Evolutionary conservation across 2,113 vertebrate species (phyloP).

Genomic region (Gracilinanus agilis): DNA sequence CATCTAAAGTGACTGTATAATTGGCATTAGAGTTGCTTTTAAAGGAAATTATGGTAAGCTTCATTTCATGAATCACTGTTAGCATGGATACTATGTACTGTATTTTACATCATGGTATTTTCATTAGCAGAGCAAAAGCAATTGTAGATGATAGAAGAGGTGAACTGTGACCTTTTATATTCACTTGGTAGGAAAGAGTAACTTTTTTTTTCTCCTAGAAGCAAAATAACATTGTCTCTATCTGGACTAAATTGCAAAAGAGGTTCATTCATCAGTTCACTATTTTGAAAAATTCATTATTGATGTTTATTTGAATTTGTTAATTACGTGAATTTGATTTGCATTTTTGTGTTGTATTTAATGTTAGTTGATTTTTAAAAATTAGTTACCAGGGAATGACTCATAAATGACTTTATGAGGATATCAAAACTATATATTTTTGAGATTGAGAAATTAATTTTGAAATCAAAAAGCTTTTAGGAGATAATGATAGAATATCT

Average conservation of each 20-base stretch:
- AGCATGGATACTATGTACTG: background rate
- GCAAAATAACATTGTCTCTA: slow-evolving; percentile 30
- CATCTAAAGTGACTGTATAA: slow-evolving; percentile 52
- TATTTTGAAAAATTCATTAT: background rate
- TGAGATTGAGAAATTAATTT: slow-evolving; percentile 75
- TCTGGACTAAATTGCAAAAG: slow-evolving; percentile 42
- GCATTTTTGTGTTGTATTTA: background rate
- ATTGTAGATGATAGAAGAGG: slow-evolving; percentile 22
- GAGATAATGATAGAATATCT: slow-evolving; percentile 60
- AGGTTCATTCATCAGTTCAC: slow-evolving; percentile 29
- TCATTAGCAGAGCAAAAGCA: slow-evolving; percentile 60
- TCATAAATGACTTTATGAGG: slow-evolving; percentile 61
- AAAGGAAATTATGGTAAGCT: slow-evolving; percentile 64
- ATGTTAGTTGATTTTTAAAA: background rate
- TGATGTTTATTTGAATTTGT: slow-evolving; percentile 36
- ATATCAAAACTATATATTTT: slow-evolving; percentile 56
- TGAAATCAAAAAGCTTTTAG: slow-evolving; percentile 10
- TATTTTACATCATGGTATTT: slow-evolving; percentile 51
- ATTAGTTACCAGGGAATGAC: background rate
- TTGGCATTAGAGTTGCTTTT: slow-evolving; percentile 56
- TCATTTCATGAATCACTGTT: slow-evolving; percentile 52
- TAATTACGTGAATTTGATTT: slow-evolving; percentile 60
- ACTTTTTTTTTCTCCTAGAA: slow-evolving; percentile 54
- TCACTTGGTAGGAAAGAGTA: slow-evolving; percentile 41
- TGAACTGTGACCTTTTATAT: slow-evolving; percentile 56